Evolutionary conservation across 2,113 vertebrate genomes (phyloP), one percentile per base, ranked within the genome.

Genomic region (Chroicocephalus ridibundus): DNA sequence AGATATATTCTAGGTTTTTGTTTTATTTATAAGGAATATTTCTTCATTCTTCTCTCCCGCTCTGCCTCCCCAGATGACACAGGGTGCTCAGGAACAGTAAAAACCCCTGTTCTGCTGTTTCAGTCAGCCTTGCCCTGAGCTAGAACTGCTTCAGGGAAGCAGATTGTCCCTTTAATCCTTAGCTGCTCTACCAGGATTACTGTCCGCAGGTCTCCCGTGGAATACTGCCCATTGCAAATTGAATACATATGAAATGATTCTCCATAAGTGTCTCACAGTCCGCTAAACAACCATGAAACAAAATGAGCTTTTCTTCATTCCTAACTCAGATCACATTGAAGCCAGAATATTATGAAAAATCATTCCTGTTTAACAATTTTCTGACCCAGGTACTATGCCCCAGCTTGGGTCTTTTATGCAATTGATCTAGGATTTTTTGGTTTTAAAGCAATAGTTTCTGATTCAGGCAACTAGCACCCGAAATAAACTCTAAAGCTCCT

Each of bases 221-320:
- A 88, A 29, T 78, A n/a, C 13, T 46, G 42, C 29, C 51, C 55
- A 11, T 2, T 74, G 55, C 55, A 94, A 81, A 77, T 9, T 26
- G 55, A 95, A 81, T 62, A 9, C 8, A 6, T 69, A 64, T 24
- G 32, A 83, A 86, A 82, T 75, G 5, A 55, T 84, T 86, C 42
- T 80, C 60, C 13, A 0, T 29, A 19, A 72, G 34, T 70, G 42
- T 78, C 38, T 83, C 91, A 81, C 42, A 88, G 86, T 70, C 55
- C 49, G 31, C 82, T 71, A 88, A 90, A 77, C 10, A 81, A 34
- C 42, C 47, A n/a, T 58, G 57, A 91, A 81, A 88, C 10, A 3
- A 91, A 92, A 92, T 86, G 74, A 91, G 20, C 34, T 75, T 70
- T 77, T 77, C 66, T 72, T 92, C 51, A 66, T 95, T 94, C 42